Evolutionary conservation across 2,797 vertebrate species (phyloP).

Genomic region (Perodicticus potto): DNA sequence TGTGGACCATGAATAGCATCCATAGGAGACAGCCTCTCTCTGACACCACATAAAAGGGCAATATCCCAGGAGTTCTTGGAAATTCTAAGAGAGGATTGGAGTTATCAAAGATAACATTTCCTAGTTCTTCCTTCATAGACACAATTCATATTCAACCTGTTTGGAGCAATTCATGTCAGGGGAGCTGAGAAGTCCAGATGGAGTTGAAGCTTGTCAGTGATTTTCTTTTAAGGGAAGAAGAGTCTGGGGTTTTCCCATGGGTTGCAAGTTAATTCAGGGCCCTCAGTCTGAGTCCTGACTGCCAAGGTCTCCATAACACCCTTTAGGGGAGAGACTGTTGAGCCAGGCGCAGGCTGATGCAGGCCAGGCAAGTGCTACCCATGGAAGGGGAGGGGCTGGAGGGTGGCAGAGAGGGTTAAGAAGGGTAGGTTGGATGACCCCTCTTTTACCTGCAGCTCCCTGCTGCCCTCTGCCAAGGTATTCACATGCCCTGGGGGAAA

Average conservation of each 20-base stretch:
- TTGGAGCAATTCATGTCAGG: conserved; percentile 42
- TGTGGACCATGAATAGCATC: neutral
- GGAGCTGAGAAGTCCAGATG: conserved; percentile 49
- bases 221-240: neutral
- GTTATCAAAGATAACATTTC: conserved; percentile 56
- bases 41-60: fast-evolving
- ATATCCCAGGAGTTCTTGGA: conserved; percentile 19
- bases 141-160: conserved; percentile 48
- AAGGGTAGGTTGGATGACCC: too few species aligned
- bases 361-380: too few species aligned
- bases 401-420: fast-evolving
- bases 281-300: neutral
- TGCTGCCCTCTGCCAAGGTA: neutral
- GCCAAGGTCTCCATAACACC: neutral
- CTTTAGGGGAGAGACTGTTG: neutral
- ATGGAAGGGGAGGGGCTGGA: neutral
- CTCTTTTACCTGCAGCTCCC: neutral
- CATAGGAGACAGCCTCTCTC: neutral
- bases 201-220: neutral
- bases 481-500: fast-evolving
- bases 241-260: neutral
- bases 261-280: neutral
- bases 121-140: neutral
- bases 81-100: neutral
- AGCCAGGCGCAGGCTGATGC: neutral